Conservation (phyloP, 2,888 invertebrate species). For the Operophtera brumata region DNA sequence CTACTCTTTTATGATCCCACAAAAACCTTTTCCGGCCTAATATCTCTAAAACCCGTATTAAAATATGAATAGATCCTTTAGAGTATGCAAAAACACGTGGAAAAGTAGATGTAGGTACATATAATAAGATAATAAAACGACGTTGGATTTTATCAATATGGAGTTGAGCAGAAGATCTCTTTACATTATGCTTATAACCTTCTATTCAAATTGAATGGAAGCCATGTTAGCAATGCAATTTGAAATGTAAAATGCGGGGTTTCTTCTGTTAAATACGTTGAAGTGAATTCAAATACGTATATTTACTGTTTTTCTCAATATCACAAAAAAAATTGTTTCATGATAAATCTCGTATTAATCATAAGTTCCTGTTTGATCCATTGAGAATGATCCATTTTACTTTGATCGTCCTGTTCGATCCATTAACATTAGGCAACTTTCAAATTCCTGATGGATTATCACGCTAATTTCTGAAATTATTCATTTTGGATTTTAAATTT, state of each 20-base stretch:
- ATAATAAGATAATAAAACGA: not conserved
- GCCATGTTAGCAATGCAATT: conserved; percentile 14
- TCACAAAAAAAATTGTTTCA: too few species aligned
- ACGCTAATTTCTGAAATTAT: too few species aligned
- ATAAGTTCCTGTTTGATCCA: too few species aligned
- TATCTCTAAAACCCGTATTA: conserved; percentile 19
- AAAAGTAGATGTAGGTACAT: not conserved
- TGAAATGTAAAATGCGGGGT: conserved; percentile 11
- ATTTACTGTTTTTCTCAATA: not conserved
- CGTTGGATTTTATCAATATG: conserved; percentile 12
- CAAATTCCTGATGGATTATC: too few species aligned
- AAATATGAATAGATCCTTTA: conserved; percentile 17
- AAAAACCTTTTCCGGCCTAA: conserved; percentile 20
- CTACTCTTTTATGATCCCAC: conserved; percentile 13
- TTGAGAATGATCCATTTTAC: too few species aligned
- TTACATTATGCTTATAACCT: not conserved
- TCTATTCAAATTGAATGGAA: conserved; percentile 22
- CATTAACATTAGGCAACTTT: too few species aligned
- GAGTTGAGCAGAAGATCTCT: conserved; percentile 1
- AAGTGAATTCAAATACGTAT: not conserved
- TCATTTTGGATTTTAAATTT: too few species aligned
- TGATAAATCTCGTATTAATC: too few species aligned
- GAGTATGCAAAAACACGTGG: not conserved
- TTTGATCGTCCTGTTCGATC: too few species aligned
- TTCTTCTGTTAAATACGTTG: conserved; percentile 8